Percentiles rank a stretch among this genome's conserved stretches.
Evolutionary conservation across 2,797 vertebrate species (phyloP).

Genomic region (Orientallactaga sibirica): DNA sequence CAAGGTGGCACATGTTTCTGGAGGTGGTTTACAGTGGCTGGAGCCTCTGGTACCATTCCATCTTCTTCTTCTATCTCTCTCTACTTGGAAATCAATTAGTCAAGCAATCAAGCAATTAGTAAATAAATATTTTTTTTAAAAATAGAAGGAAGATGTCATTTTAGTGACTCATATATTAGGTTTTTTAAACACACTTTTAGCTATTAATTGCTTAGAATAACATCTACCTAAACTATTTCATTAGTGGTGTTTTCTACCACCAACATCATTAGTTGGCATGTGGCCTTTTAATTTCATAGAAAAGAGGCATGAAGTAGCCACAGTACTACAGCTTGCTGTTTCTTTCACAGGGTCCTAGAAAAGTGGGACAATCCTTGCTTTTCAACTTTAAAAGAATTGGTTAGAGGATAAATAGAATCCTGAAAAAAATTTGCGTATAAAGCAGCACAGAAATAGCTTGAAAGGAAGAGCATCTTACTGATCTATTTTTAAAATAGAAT

Average conservation of each 20-base stretch:
- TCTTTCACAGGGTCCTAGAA: constrained; percentile 60
- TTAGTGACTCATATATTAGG: constrained; percentile 10
- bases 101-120: too few species aligned
- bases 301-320: constrained; percentile 45
- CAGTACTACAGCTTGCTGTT: constrained; percentile 48
- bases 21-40: too few species aligned
- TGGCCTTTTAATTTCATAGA: constrained; percentile 65
- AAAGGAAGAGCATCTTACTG: constrained; percentile 73
- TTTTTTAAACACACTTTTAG: neutral
- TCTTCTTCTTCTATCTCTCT: too few species aligned
- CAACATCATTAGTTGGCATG: neutral
- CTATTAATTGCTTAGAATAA: constrained; percentile 4
- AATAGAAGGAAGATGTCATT: neutral
- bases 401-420: constrained; percentile 68
- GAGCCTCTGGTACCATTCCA: too few species aligned
- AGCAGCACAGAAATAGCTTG: constrained; percentile 68
- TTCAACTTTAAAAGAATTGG: constrained; percentile 66
- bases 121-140: too few species aligned
- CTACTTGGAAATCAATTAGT: too few species aligned
- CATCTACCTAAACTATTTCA: constrained; percentile 38
- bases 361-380: constrained; percentile 73
- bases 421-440: constrained; percentile 76
- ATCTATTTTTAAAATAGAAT: constrained; percentile 77
- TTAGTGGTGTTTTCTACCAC: neutral
- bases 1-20: too few species aligned